Evolutionary conservation across 2,113 vertebrate species (phyloP).

Genomic region (Chlorocebus sabaeus): DNA sequence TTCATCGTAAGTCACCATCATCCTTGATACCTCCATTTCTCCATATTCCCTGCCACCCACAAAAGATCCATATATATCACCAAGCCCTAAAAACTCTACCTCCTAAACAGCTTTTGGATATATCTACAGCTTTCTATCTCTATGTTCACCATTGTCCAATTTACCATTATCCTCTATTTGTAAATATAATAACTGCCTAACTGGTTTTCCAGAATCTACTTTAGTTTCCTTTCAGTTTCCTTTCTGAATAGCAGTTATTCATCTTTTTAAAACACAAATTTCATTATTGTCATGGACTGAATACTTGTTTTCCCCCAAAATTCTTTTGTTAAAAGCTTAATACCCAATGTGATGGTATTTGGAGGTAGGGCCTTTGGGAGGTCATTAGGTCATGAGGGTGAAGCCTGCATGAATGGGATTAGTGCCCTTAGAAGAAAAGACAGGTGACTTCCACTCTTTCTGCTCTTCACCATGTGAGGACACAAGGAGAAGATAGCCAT

Average conservation of each 20-base stretch:
- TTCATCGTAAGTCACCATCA: neutral
- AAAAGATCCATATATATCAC: neutral
- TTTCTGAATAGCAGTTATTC: neutral
- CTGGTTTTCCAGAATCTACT: neutral
- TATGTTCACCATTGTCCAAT: neutral
- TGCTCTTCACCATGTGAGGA: neutral
- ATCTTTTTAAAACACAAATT: neutral
- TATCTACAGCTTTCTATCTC: neutral
- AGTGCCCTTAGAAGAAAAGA: neutral
- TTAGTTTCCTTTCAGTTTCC: neutral
- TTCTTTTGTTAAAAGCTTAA: neutral
- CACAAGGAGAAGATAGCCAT: neutral
- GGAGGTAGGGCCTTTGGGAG: neutral
- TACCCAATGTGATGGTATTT: neutral
- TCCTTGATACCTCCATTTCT: neutral
- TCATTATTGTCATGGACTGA: neutral
- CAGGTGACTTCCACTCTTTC: neutral
- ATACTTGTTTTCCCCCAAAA: neutral
- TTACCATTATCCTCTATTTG: neutral
- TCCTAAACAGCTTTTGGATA: neutral
- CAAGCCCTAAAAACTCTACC: neutral
- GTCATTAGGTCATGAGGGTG: neutral
- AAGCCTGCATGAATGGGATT: neutral
- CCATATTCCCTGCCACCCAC: neutral
- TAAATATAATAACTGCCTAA: neutral